Evolutionary conservation across 2,797 vertebrate species (phyloP), one percentile per base, ranked within the genome.

Genomic region (Chloroceryle amazona): DNA sequence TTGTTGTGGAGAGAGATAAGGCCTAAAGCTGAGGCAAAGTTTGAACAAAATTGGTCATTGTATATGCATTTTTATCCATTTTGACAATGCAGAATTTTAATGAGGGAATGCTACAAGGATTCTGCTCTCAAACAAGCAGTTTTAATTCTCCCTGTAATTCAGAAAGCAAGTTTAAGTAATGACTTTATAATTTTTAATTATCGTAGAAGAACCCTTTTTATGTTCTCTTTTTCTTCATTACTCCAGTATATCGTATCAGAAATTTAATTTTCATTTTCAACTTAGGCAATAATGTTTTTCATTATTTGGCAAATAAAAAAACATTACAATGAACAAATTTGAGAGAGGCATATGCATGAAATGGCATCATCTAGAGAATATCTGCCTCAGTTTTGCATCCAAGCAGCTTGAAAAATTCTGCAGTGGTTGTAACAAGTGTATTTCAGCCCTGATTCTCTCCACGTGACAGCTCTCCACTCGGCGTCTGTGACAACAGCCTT

Each of bases 151-250:
- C 67, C 95, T 41, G 85, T 73, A 90, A 76, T 89, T 96, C 97
- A 81, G 90, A 91, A 92, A 67, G 94, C 85, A 70, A 95, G 94
- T 72, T 83, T 95, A 96, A 96, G 95, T 80, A 96, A 96, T 71
- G 96, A 95, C 97, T 95, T 95, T 82, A 91, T 96, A 93, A 97
- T 96, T 88, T 96, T 97, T 96, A 97, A 97, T 97, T 90, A 95
- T 73, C 42, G 33, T 6, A 22, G 83, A 87, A 62, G 75, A 92
- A 87, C 29, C 92, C 79, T 87, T 92, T 87, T 91, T 62, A 81
- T 63, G 47, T 68, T 80, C 73, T 86, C 60, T 88, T 73, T 47
- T 70, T 63, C 76, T 78, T 94, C 75, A 91, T 95, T 93, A 92
- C 70, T 39, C 72, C 81, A n/a, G 37, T 93, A 91, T 81, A 92